These are phyloP conservation scores for Cyanocitta stelleri DNA, from an alignment of 2,113 vertebrate genomes.

Conservation along the genomic window DNA sequence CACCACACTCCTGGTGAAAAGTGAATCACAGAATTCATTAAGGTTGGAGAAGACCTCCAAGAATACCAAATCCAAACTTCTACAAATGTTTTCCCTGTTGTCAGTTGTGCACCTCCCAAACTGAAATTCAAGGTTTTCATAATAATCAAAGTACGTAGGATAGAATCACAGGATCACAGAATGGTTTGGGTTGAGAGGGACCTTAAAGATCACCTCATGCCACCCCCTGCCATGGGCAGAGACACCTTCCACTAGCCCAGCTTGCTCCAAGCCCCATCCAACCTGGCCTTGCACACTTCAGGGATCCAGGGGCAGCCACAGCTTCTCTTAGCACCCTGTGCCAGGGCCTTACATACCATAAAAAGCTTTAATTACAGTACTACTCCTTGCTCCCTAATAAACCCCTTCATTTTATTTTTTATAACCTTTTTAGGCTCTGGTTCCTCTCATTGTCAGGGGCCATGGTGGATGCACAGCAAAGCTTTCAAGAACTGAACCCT, in stretches of 20 bases:
- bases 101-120: not conserved
- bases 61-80: not conserved
- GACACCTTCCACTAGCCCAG: not conserved
- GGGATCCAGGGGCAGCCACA: not conserved
- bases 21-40: not conserved
- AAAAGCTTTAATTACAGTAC: not conserved
- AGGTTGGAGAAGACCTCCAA: not conserved
- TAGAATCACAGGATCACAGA: not conserved
- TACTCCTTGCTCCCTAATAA: not conserved
- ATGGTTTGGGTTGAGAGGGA: not conserved
- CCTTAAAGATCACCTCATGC: not conserved
- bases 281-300: accelerated
- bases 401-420: not conserved
- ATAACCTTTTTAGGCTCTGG: not conserved
- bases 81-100: not conserved
- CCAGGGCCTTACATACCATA: not conserved
- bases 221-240: not conserved
- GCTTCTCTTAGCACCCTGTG: not conserved
- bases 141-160: not conserved
- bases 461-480: not conserved
- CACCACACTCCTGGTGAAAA: not conserved
- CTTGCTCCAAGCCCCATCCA: accelerated
- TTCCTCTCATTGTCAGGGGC: not conserved
- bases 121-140: not conserved
- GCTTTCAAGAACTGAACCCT: not conserved